A percentile compares a stretch with the other conserved stretches of the same genome.
Evolutionary conservation across 2,888 invertebrate species (phyloP).

Genomic region (Baronia brevicornis): DNA sequence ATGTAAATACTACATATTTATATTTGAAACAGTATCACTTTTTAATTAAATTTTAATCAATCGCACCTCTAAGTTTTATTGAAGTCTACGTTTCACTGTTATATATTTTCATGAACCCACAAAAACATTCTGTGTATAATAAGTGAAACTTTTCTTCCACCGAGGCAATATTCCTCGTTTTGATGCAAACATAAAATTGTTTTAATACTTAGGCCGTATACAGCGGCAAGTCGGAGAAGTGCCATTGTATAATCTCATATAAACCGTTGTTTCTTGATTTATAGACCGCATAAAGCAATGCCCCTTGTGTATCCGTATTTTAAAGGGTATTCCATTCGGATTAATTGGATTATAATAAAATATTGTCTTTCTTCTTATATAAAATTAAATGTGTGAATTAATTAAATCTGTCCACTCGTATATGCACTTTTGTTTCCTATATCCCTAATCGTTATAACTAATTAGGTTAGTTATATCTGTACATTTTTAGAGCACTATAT

Average conservation of each 20-base stretch:
- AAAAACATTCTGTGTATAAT: slow-evolving; percentile 7
- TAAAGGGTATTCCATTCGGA: slow-evolving; percentile 28
- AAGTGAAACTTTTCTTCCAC: slow-evolving; percentile 17
- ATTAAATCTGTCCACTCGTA: too few relatives aligned
- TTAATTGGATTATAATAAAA: slow-evolving; percentile 21
- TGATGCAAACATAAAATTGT: slow-evolving; percentile 24
- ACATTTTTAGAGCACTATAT: too few relatives aligned
- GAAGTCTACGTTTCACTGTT: too few relatives aligned
- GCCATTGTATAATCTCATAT: slow-evolving; percentile 29
- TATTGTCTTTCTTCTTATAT: too few relatives aligned
- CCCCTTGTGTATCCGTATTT: slow-evolving; percentile 40
- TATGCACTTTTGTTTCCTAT: too few relatives aligned
- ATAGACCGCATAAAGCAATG: slow-evolving; percentile 47
- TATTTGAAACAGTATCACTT: too few relatives aligned
- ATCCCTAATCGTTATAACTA: too few relatives aligned
- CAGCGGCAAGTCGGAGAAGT: slow-evolving; percentile 26
- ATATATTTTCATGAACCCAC: not conserved
- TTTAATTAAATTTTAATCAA: too few relatives aligned
- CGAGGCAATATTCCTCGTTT: slow-evolving; percentile 15
- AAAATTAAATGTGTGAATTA: too few relatives aligned
- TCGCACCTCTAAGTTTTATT: slow-evolving; percentile 1
- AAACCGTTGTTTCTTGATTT: slow-evolving; percentile 44
- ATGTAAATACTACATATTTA: too few relatives aligned
- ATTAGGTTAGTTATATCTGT: too few relatives aligned
- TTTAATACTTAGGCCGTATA: slow-evolving; percentile 22